A percentile compares a stretch with the other conserved stretches of the same genome.
phyloP scores from a whole-genome alignment of 53 echinoderm and acorn worm species.

The Holothuria leucospilota region DNA sequence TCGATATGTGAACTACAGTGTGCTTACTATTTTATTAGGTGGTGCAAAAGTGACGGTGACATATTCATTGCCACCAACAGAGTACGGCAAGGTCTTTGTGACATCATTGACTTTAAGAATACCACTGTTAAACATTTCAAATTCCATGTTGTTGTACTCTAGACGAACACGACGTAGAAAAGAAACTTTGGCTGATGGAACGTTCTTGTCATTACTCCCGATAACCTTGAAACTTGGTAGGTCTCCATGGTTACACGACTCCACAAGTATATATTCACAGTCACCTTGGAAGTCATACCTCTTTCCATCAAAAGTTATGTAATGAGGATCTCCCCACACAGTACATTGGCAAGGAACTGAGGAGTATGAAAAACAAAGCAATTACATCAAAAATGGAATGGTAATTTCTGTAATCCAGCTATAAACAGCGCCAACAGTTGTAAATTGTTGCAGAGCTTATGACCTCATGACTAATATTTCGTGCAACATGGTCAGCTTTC shows the following conservation, averaged over 20 bases:
- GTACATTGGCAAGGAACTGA: neutral
- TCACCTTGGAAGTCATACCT: constrained; percentile 15
- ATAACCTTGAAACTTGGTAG: neutral
- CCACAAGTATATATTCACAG: constrained; percentile 17
- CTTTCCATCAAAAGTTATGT: constrained; percentile 9
- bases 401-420: too few relatives aligned
- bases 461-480: too few relatives aligned
- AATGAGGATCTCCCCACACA: constrained; percentile 25
- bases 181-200: neutral
- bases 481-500: too few relatives aligned
- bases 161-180: neutral
- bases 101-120: neutral
- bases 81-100: neutral
- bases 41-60: neutral
- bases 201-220: neutral
- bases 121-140: constrained; percentile 3
- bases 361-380: neutral
- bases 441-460: too few relatives aligned
- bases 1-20: neutral
- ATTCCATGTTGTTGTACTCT: neutral
- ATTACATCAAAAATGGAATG: too few relatives aligned
- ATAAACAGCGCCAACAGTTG: too few relatives aligned
- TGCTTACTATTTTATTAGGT: neutral
- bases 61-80: neutral
- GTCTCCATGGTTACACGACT: constrained; percentile 15